These are phyloP conservation scores for cattle (Bos taurus) DNA, from an alignment of 2,113 vertebrate genomes.

Conservation along the genomic window ARS-UCD2.0 NC_037338.1:43372001-43372500, in stretches of 20 bases:
- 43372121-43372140: not conserved
- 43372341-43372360: not conserved
- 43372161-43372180: not conserved
- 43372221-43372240: not conserved
- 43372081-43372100: not conserved
- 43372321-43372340: not conserved
- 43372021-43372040: not conserved
- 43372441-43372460: conserved; percentile 5
- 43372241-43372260: not conserved
- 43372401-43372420: conserved; percentile 41
- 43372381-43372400: not conserved
- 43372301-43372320: not conserved
- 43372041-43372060: not conserved
- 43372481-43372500: not conserved
- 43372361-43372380: conserved; percentile 1
- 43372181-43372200: not conserved
- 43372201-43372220: not conserved
- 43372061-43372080: not conserved
- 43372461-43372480: conserved; percentile 26
- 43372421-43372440: conserved; percentile 31
- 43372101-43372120: not conserved
- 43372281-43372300: not conserved
- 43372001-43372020: not conserved
- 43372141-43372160: not conserved
- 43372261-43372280: not conserved